Base-by-base conservation (phyloP, 2,113 vertebrate genomes). In the Panthera tigris region DNA sequence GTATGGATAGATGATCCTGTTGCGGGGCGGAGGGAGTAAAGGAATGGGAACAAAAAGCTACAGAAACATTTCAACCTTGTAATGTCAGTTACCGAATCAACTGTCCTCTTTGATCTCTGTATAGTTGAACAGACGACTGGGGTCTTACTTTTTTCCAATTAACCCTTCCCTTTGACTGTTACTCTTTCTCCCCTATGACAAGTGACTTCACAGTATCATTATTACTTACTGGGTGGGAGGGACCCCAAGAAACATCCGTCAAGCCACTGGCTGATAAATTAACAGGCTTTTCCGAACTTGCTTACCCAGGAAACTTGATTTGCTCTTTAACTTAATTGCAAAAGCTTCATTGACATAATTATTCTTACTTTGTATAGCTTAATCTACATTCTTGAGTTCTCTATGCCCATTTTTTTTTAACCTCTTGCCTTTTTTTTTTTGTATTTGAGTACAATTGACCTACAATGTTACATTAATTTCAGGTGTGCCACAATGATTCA, bases 261-360 rank as follows among this genome's bases (percentile, higher is more conserved):
- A 94, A 66, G 63, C 39, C 68, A 91, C 55, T 84, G 52, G 9
- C 13, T 85, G 79, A 15, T 84, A 71, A 41, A 79, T n/a, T 81
- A 71, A 73, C 21, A 33, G 45, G 7, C 66, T 63, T 89, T 89
- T 33, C 74, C 55, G 19, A 91, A 74, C 10, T 21, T 63, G 14
- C 80, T 90, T 93, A 31, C 27, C 18, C 11, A 23, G 93, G 82
- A 95, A 91, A 31, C 39, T 82, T 91, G 41, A 91, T 95, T 93
- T 80, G 39, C 83, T 93, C 0, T 74, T 73, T 82, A 91, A 78
- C 23, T 71, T 83, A 65, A 90, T 88, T 96, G 7, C 52, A 94
- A 52, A 48, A 68, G 15, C 50, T 84, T 89, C 69, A 66, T 55
- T 89, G 86, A 95, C 74, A 98, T 94, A 89, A 31, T 41, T 91